A percentile compares a stretch with the other conserved stretches of the same genome.
phyloP scores from a whole-genome alignment of 2,113 vertebrate species.

The Nibea albiflora region DNA sequence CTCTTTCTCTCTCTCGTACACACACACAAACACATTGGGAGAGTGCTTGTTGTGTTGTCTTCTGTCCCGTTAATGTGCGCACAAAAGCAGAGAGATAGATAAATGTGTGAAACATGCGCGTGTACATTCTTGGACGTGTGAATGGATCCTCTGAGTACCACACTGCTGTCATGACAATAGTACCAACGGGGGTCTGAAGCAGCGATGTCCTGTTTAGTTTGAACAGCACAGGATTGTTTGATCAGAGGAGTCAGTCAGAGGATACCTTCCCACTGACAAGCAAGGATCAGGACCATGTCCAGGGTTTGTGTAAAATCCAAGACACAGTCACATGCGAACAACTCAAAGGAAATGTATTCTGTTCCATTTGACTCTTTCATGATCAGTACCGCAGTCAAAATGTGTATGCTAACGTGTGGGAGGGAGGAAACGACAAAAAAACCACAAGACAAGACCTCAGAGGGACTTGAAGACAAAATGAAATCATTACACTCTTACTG shows the following conservation, averaged over 20 bases:
- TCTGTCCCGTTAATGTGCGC: conserved; percentile 20
- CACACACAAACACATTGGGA: background rate
- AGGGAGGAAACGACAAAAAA: background rate
- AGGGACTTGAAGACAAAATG: conserved; percentile 1
- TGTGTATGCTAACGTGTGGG: background rate
- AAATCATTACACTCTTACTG: background rate
- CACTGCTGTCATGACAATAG: conserved; percentile 19
- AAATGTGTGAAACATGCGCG: conserved; percentile 3
- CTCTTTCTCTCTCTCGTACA: background rate
- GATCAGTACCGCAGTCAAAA: background rate
- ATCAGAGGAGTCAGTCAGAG: conserved; percentile 14
- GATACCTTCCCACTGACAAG: background rate
- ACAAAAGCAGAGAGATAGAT: conserved; percentile 5
- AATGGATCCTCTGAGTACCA: conserved; percentile 9
- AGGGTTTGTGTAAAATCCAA: conserved; percentile 20
- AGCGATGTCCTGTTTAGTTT: conserved; percentile 1
- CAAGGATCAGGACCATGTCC: background rate
- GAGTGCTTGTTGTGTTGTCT: conserved; percentile 1
- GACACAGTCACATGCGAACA: background rate
- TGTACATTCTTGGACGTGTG: conserved; percentile 5
- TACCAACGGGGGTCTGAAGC: conserved; percentile 9
- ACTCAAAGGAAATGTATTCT: background rate
- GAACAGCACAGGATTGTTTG: conserved; percentile 20
- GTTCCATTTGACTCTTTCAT: background rate
- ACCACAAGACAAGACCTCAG: background rate